Conservation (phyloP, 2,888 invertebrate species). For the Cyclophora punctaria region DNA sequence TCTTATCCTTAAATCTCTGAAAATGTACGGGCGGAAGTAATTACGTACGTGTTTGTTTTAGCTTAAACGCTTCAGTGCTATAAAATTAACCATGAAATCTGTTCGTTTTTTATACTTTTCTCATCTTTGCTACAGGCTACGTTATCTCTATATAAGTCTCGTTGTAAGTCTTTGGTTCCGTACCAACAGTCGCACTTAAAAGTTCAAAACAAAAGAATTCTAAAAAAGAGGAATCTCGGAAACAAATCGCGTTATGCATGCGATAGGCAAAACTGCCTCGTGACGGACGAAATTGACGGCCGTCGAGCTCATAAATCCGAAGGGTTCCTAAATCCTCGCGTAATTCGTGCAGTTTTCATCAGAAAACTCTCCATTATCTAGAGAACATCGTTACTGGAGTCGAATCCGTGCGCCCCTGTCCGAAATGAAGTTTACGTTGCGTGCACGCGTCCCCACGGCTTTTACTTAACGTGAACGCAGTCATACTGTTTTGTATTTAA, state of each 20-base stretch:
- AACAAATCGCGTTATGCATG: slow-evolving; percentile 44
- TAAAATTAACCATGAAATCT: slow-evolving; percentile 53
- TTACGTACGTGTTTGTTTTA: slow-evolving; percentile 58
- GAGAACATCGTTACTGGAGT: slow-evolving; percentile 72
- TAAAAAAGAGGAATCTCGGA: slow-evolving; percentile 26
- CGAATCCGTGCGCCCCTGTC: slow-evolving; percentile 61
- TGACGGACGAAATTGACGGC: slow-evolving; percentile 56
- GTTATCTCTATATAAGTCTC: slow-evolving; percentile 33
- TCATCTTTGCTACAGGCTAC: slow-evolving; percentile 43
- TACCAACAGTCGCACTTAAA: slow-evolving; percentile 32
- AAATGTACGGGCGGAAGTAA: slow-evolving; percentile 50
- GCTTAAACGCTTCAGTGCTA: slow-evolving; percentile 43
- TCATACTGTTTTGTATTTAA: slow-evolving; percentile 71
- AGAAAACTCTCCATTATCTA: slow-evolving; percentile 72
- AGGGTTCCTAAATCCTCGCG: slow-evolving; percentile 62
- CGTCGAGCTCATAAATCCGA: slow-evolving; percentile 58
- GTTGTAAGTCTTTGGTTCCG: slow-evolving; percentile 34
- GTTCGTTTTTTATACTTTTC: slow-evolving; percentile 42
- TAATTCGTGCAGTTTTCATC: slow-evolving; percentile 67
- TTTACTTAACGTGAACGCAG: slow-evolving; percentile 70
- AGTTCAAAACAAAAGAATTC: slow-evolving; percentile 37
- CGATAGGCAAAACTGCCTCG: slow-evolving; percentile 47
- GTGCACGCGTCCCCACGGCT: slow-evolving; percentile 68
- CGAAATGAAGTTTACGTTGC: slow-evolving; percentile 60
- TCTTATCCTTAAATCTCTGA: slow-evolving; percentile 45